These are phyloP conservation scores for Lycaon pictus DNA, from an alignment of 2,113 vertebrate genomes.

Conservation along the genomic window DNA sequence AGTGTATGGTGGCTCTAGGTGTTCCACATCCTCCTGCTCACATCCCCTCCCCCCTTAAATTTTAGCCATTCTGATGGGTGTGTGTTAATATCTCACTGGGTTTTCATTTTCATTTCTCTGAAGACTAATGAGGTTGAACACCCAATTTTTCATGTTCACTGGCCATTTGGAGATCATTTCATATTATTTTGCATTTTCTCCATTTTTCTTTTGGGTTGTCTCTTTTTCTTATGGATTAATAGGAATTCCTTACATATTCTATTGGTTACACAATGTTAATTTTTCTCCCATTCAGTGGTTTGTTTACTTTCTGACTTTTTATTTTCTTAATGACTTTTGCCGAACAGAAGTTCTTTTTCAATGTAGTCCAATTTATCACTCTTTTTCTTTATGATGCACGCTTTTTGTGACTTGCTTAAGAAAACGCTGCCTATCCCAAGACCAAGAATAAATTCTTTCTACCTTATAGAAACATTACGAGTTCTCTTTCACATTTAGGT, in stretches of 20 bases:
- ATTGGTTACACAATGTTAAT: conserved; percentile 26
- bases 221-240: conserved; percentile 16
- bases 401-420: conserved; percentile 22
- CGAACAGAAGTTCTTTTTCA: conserved; percentile 20
- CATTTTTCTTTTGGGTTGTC: conserved; percentile 10
- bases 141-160: conserved; percentile 8
- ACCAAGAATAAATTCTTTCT: conserved; percentile 53
- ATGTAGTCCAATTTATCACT: neutral
- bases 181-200: neutral
- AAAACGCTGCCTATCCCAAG: neutral
- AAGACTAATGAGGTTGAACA: neutral
- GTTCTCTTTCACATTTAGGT: conserved; percentile 45
- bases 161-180: neutral
- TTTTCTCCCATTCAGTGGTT: neutral
- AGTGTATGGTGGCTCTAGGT: neutral
- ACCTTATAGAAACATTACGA: conserved; percentile 17
- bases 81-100: neutral
- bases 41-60: neutral
- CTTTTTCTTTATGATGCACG: neutral
- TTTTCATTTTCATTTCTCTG: conserved; percentile 47
- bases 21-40: neutral
- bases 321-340: conserved; percentile 5
- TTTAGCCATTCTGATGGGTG: neutral
- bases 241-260: conserved; percentile 2
- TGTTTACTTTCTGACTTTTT: neutral